Evolutionary conservation across 2,113 vertebrate genomes (phyloP), one percentile per base, ranked within the genome.

Genomic region (Sapayoa aenigma): DNA sequence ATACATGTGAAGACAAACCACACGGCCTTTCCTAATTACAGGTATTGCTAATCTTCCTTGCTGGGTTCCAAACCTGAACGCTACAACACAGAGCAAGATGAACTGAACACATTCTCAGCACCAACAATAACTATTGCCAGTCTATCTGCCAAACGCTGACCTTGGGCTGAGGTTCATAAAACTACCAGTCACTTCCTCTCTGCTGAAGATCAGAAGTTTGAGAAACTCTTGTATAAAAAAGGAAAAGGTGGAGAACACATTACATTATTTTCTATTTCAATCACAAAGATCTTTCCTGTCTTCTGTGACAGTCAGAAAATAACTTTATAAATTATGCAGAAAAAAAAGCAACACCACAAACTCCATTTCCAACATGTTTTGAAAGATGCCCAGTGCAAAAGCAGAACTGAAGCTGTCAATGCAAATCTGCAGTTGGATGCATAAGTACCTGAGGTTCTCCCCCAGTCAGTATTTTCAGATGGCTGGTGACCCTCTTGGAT

Each of bases 401-500:
- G 41, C 83, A 86, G 89, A 47, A 56, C 68, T 73, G 46, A 72
- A 82, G 33, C 55, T 90, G 78, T 39, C 69, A 39, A 55, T 83
- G 77, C 84, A 95, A 93, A 84, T 31, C 59, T 80, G 52, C 55
- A 81, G 58, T 37, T 68, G 47, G 72, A 79, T 83, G 44, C 85
- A n/a, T 55, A 71, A 76, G 91, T 98, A 99, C 99, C 99, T 99
- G 99, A 73, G 98, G 98, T 95, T 99, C 99, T 82, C 98, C 98
- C 75, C 99, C 98, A 0, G 99, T 99, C 90, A 99, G 98, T 84
- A 99, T 99, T 97, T 99, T 99, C 77, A 99, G 98, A 83, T 99
- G 99, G 28, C 99, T 98, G 28, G 99, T 99, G 89, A 99, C 98
- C 87, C 99, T 98, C 97, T 99, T 99, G 11, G 99, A 99, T 97